Evolutionary conservation across 2,888 invertebrate species (phyloP).

Genomic region (Smittia aterrima): DNA sequence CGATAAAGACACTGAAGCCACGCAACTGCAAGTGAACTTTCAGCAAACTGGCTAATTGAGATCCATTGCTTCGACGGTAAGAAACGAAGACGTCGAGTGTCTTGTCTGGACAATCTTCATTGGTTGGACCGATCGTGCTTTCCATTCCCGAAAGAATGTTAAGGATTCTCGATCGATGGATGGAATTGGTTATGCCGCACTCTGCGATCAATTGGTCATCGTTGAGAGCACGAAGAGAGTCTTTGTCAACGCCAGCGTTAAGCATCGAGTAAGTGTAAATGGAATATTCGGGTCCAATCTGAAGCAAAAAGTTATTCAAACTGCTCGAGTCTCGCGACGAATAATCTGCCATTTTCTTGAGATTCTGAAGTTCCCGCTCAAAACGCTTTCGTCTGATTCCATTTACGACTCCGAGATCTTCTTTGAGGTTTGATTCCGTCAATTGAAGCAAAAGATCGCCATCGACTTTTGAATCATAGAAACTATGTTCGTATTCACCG

Average conservation of each 20-base stretch:
- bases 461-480: conserved; percentile 90
- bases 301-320: conserved; percentile 79
- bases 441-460: conserved; percentile 92
- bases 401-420: conserved; percentile 90
- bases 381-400: conserved; percentile 92
- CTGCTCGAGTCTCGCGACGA: conserved; percentile 91
- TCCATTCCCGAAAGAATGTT: conserved; percentile 60
- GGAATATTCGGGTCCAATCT: conserved; percentile 84
- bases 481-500: conserved; percentile 75
- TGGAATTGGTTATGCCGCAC: conserved; percentile 90
- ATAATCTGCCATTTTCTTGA: conserved; percentile 96
- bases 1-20: conserved; percentile 96
- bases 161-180: conserved; percentile 87
- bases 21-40: conserved; percentile 95
- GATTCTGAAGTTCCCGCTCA: conserved; percentile 83
- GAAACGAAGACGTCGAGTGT: conserved; percentile 97
- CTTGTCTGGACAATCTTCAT: conserved; percentile 66
- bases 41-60: conserved; percentile 89
- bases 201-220: conserved; percentile 90
- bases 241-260: conserved; percentile 91
- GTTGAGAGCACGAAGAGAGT: conserved; percentile 77
- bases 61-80: conserved; percentile 95
- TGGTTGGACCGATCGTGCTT: not conserved
- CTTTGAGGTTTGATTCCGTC: conserved; percentile 85
- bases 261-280: conserved; percentile 97